These are phyloP conservation scores for Furcula furcula DNA, from an alignment of 2,888 invertebrate species.

Conservation along the genomic window DNA sequence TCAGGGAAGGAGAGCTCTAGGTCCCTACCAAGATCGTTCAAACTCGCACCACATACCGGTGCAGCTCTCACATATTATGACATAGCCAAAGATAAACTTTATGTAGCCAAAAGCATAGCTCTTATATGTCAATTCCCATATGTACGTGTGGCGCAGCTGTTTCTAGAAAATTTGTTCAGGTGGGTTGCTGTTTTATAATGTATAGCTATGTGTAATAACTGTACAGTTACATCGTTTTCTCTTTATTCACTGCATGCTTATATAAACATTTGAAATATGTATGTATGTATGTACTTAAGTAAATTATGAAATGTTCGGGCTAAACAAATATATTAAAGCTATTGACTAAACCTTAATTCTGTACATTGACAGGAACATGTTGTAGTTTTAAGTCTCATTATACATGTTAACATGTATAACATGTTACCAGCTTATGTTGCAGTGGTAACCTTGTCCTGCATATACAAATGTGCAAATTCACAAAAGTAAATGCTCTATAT, in stretches of 20 bases:
- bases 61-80: slow-evolving; percentile 95
- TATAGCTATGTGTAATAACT: background rate
- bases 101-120: slow-evolving; percentile 97
- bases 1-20: slow-evolving; percentile 87
- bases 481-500: no score
- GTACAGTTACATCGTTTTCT: no score
- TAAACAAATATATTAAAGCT: no score
- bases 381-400: no score
- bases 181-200: slow-evolving; percentile 53
- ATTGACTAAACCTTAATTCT: no score
- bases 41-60: slow-evolving; percentile 88
- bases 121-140: slow-evolving; percentile 96
- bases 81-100: slow-evolving; percentile 95
- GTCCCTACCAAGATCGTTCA: slow-evolving; percentile 94
- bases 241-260: background rate
- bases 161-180: slow-evolving; percentile 94
- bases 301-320: no score
- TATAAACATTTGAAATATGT: background rate
- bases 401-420: no score
- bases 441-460: no score
- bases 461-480: no score
- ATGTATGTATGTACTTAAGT: background rate
- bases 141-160: slow-evolving; percentile 91
- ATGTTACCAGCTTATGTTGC: no score
- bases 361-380: no score